Evolutionary conservation across 2,797 vertebrate species (phyloP).

Genomic region (Lagodon rhomboides): DNA sequence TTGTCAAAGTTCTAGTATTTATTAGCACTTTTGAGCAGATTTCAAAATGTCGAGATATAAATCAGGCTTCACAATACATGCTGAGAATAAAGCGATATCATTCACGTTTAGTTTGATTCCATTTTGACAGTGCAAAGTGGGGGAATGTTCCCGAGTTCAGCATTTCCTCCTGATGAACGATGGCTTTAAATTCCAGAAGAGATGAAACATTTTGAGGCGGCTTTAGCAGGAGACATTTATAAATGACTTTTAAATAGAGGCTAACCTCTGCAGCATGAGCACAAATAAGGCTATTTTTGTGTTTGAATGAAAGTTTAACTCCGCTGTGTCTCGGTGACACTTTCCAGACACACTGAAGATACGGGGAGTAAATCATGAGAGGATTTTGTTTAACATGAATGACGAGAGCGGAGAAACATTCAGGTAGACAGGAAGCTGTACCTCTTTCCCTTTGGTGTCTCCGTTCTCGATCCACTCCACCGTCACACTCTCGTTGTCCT

Average conservation of each 20-base stretch:
- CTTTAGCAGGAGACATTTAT: background rate
- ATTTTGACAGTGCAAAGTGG: no score
- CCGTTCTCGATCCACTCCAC: conserved; percentile 99
- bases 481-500: conserved; percentile 97
- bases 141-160: no score
- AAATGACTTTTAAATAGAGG: background rate
- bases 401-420: background rate
- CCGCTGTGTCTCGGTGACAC: background rate
- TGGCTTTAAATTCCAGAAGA: background rate
- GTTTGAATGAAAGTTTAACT: background rate
- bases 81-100: no score
- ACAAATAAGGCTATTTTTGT: background rate
- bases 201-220: background rate
- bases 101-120: no score
- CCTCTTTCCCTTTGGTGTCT: conserved; percentile 99
- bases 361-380: background rate
- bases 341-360: background rate
- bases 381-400: background rate
- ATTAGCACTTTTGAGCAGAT: no score
- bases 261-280: background rate
- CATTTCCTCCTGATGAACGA: background rate
- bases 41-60: no score
- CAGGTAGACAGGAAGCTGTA: conserved; percentile 56
- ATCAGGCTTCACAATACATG: no score
- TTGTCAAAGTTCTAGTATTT: no score